These are phyloP conservation scores for Agriopis marginaria DNA, from an alignment of 2,888 invertebrate species.

Conservation along the genomic window DNA sequence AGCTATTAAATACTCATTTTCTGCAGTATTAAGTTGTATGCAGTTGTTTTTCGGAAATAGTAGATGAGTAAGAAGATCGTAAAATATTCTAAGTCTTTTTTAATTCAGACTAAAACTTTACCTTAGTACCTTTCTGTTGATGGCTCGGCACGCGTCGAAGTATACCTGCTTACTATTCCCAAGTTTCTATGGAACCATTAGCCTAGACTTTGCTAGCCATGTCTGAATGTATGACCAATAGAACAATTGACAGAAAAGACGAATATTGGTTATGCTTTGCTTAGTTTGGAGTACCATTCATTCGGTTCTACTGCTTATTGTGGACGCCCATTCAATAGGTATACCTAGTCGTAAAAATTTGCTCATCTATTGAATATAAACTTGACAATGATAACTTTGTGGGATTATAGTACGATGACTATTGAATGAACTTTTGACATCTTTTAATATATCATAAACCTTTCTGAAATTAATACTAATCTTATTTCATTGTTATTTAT, in stretches of 20 bases:
- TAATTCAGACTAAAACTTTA: slow-evolving; percentile 3
- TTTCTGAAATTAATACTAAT: too few relatives aligned
- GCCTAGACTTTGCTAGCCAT: slow-evolving; percentile 15
- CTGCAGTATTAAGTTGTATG: too few relatives aligned
- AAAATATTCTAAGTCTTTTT: not conserved
- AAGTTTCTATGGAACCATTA: slow-evolving; percentile 33
- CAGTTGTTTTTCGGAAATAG: too few relatives aligned
- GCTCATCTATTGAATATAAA: slow-evolving; percentile 10
- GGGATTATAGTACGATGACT: not conserved
- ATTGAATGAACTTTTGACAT: too few relatives aligned
- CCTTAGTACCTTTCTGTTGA: slow-evolving; percentile 1
- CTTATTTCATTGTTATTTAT: too few relatives aligned
- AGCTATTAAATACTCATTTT: too few relatives aligned
- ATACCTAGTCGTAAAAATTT: slow-evolving; percentile 3
- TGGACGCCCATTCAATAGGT: slow-evolving; percentile 17
- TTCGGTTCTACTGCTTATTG: slow-evolving; percentile 25
- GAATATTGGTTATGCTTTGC: slow-evolving; percentile 17
- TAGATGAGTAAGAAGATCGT: too few relatives aligned
- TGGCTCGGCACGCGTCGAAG: slow-evolving; percentile 19
- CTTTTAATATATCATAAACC: too few relatives aligned
- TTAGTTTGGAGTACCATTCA: slow-evolving; percentile 18
- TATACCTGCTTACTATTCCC: slow-evolving; percentile 3
- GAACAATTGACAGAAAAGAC: slow-evolving; percentile 30
- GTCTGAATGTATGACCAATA: slow-evolving; percentile 13
- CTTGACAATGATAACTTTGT: slow-evolving; percentile 5